Base-by-base conservation (phyloP, 2,888 invertebrate genomes). In the Watsonalla binaria region DNA sequence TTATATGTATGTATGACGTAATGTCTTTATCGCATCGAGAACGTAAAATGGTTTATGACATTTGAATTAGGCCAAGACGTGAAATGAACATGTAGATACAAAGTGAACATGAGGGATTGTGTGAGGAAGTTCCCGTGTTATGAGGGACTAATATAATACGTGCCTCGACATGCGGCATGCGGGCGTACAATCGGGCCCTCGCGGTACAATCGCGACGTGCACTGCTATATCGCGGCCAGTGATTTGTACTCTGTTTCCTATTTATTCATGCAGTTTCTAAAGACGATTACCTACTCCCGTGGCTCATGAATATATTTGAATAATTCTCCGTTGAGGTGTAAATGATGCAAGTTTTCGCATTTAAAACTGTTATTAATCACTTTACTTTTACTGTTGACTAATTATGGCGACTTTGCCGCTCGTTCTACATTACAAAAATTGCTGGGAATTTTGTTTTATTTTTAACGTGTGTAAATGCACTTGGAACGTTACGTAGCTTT, bases 311-410 rank as follows among this genome's bases (percentile, higher is more conserved):
- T 88, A 87, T 79, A 87, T 88, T 85, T 86, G 74, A 86, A 88
- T 88, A 88, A 87, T 86, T 80, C 75, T 76, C 71, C 74, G 79
- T 76, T 75, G 78, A 86, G 83, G 85, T 86, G 86, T 84, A 84
- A 88, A 86, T 83, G 85, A 85, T 86, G 86, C 85, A 86, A 86
- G 84, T 86, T 88, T 86, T 84, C 86, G 82, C 85, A 85, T 86
- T 85, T 80, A 79, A 84, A 84, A 84, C 79, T 72, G 78, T 81
- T 86, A 82, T 84, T 85, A 85, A 85, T 86, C 76, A 75, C 76
- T 82, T 80, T 73, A 76, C 65, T 76, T 79, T 77, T 77, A 39
- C 64, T 70, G 72, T 69, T 76, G 72, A 78, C 75, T 80, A 81
- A 82, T 77, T 75, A 73, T 64, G 57, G 55, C 60, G 59, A 58